Evolutionary conservation across 2,113 vertebrate species (phyloP).

Genomic region (Ailurus styani): DNA sequence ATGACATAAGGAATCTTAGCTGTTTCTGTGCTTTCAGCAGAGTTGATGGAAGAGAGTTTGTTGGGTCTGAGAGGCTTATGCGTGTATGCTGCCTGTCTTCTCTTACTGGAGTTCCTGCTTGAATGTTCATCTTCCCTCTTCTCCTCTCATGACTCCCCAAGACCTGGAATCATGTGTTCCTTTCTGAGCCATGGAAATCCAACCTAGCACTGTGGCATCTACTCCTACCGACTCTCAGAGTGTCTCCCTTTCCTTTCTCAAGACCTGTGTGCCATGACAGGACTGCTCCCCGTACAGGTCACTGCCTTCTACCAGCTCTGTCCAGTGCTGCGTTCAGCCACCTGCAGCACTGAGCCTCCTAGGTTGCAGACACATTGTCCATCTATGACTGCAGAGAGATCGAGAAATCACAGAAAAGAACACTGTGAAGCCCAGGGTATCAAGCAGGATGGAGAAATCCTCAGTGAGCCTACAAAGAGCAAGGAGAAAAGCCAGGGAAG

Average conservation of each 20-base stretch:
- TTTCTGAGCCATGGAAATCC: not conserved
- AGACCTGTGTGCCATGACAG: accelerated
- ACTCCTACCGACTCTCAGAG: not conserved
- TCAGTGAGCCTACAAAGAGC: not conserved
- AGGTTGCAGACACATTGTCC: not conserved
- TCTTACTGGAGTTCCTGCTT: not conserved
- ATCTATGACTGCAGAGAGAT: not conserved
- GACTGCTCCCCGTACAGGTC: accelerated
- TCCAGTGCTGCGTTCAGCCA: accelerated
- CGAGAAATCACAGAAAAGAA: not conserved
- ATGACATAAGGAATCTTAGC: not conserved
- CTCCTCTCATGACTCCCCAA: not conserved
- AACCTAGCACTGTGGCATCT: not conserved
- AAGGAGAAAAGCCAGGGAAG: not conserved
- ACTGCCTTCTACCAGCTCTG: not conserved
- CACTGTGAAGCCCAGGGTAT: not conserved
- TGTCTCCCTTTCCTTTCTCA: not conserved
- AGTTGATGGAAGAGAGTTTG: not conserved
- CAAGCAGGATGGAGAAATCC: not conserved
- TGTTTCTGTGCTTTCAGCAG: not conserved
- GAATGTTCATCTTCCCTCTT: not conserved
- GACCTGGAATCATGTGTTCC: not conserved
- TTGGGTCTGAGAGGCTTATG: not conserved
- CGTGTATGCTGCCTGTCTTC: accelerated
- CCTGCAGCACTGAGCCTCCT: not conserved